A percentile compares a stretch with the other conserved stretches of the same genome.
Conservation (phyloP, 2,888 invertebrate genomes). For the Lithophane ornitopus region DNA sequence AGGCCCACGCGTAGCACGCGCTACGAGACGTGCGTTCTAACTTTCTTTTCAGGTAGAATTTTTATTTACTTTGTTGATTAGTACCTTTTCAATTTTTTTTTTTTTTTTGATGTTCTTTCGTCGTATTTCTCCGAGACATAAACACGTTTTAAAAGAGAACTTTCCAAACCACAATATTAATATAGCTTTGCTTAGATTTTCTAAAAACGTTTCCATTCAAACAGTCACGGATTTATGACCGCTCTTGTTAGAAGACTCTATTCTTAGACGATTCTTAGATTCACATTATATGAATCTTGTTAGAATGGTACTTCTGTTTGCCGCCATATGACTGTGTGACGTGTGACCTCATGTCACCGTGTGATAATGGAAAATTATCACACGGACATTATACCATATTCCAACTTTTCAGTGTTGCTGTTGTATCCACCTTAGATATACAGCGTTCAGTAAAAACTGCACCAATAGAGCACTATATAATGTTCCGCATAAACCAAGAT, state of each 20-base stretch:
- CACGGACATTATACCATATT: neutral
- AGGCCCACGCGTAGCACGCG: neutral
- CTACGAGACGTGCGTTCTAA: neutral
- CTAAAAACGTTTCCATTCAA: no score
- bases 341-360: neutral
- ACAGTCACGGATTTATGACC: no score
- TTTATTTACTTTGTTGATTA: neutral
- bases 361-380: neutral
- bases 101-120: neutral
- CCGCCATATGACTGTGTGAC: neutral
- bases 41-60: neutral
- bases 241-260: neutral
- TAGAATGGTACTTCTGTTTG: conserved; percentile 15
- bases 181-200: no score
- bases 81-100: no score
- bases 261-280: neutral
- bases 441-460: no score
- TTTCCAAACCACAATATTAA: neutral
- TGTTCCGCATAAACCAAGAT: neutral
- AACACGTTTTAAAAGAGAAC: neutral
- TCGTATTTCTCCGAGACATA: neutral
- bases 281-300: neutral
- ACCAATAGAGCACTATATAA: no score
- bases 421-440: neutral
- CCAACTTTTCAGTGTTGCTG: neutral